phyloP scores from a whole-genome alignment of 2,113 vertebrate genomes.

The Oreochromis aureus region DNA sequence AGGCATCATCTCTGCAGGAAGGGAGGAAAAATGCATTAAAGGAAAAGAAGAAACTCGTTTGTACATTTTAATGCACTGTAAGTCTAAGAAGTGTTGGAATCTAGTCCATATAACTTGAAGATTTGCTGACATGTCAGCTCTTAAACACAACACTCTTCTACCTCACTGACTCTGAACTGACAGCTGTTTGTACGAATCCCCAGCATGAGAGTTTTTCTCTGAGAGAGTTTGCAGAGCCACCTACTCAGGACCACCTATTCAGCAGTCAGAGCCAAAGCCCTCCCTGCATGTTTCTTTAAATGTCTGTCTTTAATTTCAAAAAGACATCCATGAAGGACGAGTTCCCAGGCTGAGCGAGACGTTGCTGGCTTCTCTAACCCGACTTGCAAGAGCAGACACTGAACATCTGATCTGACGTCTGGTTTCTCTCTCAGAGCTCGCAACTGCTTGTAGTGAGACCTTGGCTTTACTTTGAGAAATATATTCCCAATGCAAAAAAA shows the following conservation, averaged over 20 bases:
- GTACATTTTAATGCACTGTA: background rate
- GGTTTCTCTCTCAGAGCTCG: background rate
- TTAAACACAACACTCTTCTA: background rate
- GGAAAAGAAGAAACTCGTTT: background rate
- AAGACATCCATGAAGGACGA: background rate
- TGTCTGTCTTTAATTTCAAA: background rate
- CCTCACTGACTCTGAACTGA: background rate
- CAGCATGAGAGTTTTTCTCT: background rate
- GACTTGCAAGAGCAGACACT: background rate
- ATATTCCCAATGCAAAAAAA: background rate
- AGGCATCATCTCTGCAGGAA: conserved; percentile 83
- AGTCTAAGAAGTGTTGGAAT: background rate
- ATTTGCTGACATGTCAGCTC: background rate
- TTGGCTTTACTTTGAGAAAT: background rate
- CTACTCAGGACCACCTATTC: background rate
- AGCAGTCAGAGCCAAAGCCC: background rate
- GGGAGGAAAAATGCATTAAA: background rate
- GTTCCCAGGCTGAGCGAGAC: background rate
- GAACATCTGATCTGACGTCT: background rate
- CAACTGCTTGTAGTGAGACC: background rate
- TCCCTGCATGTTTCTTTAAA: background rate
- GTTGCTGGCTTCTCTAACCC: background rate
- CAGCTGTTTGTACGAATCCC: background rate
- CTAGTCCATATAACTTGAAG: background rate
- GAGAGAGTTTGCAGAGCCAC: background rate